These are phyloP conservation scores for Leucophenga maculata DNA, from an alignment of 2,888 invertebrate genomes.

Conservation along the genomic window DNA sequence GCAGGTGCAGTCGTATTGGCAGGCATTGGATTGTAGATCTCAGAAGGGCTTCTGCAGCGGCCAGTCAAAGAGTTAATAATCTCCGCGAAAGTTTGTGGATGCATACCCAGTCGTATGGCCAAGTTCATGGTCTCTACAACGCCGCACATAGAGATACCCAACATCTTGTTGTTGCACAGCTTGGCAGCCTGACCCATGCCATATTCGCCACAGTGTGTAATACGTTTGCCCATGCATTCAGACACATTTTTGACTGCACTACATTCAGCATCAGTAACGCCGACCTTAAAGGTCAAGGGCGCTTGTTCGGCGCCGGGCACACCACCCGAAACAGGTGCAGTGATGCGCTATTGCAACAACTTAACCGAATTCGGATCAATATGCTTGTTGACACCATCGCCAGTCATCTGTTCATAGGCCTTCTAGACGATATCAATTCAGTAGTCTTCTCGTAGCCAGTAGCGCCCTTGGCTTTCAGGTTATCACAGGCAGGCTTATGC, in stretches of 20 bases:
- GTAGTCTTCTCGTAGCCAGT: slow-evolving; percentile 80
- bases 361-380: slow-evolving; percentile 91
- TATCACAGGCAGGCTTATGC: slow-evolving; percentile 79
- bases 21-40: slow-evolving; percentile 97
- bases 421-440: slow-evolving; percentile 89
- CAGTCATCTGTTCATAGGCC: slow-evolving; percentile 78
- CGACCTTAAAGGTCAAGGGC: slow-evolving; percentile 96
- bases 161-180: slow-evolving; percentile 96
- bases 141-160: slow-evolving; percentile 96
- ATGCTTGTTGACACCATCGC: slow-evolving; percentile 75
- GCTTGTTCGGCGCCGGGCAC: slow-evolving; percentile 93
- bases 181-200: slow-evolving; percentile 96
- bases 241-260: slow-evolving; percentile 81
- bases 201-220: slow-evolving; percentile 90
- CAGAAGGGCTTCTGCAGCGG: slow-evolving; percentile 96
- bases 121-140: slow-evolving; percentile 96
- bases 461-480: slow-evolving; percentile 82
- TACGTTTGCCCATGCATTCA: slow-evolving; percentile 90
- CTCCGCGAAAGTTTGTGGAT: slow-evolving; percentile 87
- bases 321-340: slow-evolving; percentile 97
- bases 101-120: slow-evolving; percentile 92
- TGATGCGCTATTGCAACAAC: slow-evolving; percentile 76
- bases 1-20: slow-evolving; percentile 92
- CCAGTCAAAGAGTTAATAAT: slow-evolving; percentile 96
- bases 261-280: slow-evolving; percentile 81